Evolutionary conservation across 2,797 vertebrate species (phyloP).

Genomic region (Rhinoraja longicauda): DNA sequence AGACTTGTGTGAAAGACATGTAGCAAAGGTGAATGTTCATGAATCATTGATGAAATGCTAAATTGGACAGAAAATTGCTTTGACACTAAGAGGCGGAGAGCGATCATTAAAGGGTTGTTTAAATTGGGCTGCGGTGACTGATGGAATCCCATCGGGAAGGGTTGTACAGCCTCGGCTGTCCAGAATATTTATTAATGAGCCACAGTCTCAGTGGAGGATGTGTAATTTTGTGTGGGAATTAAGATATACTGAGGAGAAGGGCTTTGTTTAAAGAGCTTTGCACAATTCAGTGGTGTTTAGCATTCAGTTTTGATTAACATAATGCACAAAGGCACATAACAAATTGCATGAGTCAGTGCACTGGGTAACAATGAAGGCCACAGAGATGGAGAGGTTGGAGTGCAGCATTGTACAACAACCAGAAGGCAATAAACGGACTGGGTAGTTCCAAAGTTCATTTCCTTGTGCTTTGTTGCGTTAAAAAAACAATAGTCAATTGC

Average conservation of each 20-base stretch:
- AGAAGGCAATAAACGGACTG: not conserved
- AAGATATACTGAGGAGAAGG: not conserved
- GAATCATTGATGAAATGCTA: conserved; percentile 21
- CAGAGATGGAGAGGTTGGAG: not conserved
- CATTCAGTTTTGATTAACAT: not conserved
- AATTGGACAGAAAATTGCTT: not conserved
- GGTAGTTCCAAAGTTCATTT: not conserved
- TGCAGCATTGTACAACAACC: not conserved
- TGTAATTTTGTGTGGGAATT: not conserved
- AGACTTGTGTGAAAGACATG: not conserved
- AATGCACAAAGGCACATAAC: not conserved
- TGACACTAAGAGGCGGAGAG: not conserved
- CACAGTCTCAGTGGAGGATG: not conserved
- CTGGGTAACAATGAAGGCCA: not conserved
- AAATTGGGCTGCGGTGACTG: not conserved
- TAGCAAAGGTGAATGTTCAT: conserved; percentile 14
- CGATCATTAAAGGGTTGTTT: not conserved
- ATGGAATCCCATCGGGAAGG: not conserved
- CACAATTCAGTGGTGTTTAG: not conserved
- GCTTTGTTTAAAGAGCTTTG: not conserved
- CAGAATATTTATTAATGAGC: not conserved
- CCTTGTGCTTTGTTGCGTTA: not conserved
- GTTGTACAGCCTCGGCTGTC: not conserved
- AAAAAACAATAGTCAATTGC: not conserved
- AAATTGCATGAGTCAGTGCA: not conserved